Conservation (phyloP, 2,888 invertebrate species). For the Ormyrus labotus region DNA sequence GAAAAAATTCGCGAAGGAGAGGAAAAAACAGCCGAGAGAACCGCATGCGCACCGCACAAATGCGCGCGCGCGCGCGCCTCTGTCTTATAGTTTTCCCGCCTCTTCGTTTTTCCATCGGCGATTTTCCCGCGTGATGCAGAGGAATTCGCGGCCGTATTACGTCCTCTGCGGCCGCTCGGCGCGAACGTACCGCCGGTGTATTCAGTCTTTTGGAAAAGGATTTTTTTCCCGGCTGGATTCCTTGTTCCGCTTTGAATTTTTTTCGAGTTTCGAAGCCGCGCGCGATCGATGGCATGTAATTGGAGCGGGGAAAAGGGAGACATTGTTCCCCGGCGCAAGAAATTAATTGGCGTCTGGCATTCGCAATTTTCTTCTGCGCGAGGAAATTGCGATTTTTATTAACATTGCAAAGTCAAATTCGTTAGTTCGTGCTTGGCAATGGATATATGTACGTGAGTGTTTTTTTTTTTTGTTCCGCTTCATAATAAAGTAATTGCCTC, state of each 20-base stretch:
- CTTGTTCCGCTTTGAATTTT: too few species aligned
- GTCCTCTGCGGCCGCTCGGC: neutral
- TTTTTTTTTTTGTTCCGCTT: neutral
- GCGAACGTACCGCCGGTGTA: too few species aligned
- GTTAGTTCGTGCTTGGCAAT: neutral
- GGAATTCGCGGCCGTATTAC: neutral
- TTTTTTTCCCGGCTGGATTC: neutral
- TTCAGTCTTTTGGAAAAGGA: too few species aligned
- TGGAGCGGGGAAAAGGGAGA: neutral
- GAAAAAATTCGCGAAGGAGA: neutral
- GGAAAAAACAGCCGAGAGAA: slow-evolving; percentile 20
- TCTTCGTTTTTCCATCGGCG: neutral
- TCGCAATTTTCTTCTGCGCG: slow-evolving; percentile 40
- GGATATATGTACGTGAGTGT: too few species aligned
- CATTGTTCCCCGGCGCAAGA: slow-evolving; percentile 2
- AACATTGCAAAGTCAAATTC: slow-evolving; percentile 41
- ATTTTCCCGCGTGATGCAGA: slow-evolving; percentile 40
- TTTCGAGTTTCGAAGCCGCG: neutral
- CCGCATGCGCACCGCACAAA: neutral
- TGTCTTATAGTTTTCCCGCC: too few species aligned
- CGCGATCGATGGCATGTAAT: slow-evolving; percentile 22
- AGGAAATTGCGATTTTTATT: slow-evolving; percentile 38
- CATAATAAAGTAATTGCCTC: neutral
- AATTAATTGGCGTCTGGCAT: slow-evolving; percentile 21
- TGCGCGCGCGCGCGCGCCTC: neutral